Evolutionary conservation across 2,113 vertebrate genomes (phyloP).

Genomic region (Myotis davidii): DNA sequence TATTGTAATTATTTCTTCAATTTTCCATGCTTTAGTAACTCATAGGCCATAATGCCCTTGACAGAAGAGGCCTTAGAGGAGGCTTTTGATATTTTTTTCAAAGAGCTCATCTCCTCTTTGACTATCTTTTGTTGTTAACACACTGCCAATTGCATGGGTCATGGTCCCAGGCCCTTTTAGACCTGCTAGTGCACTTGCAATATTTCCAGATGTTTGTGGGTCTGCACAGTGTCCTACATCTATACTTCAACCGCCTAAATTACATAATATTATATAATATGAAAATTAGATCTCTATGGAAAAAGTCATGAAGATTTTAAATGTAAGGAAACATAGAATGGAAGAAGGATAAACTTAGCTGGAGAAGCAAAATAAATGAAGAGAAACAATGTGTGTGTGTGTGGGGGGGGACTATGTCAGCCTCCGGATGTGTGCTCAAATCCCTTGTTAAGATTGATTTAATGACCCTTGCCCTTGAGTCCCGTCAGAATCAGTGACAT

Average conservation of each 20-base stretch:
- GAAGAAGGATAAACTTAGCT: background rate
- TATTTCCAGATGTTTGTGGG: background rate
- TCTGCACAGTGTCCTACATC: background rate
- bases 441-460: background rate
- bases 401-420: background rate
- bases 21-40: slow-evolving; percentile 20
- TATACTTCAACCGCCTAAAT: background rate
- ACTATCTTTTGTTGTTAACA: slow-evolving; percentile 15
- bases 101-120: background rate
- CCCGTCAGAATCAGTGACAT: background rate
- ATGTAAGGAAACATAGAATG: background rate
- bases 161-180: background rate
- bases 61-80: background rate
- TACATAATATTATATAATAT: background rate
- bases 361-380: background rate
- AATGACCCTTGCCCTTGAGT: background rate
- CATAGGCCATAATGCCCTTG: background rate
- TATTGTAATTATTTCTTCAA: slow-evolving; percentile 48
- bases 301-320: background rate
- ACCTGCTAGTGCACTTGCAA: background rate
- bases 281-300: background rate
- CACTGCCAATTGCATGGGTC: background rate
- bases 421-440: background rate
- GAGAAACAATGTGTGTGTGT: background rate
- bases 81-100: background rate